Base-by-base conservation (phyloP, 2,888 invertebrate genomes). In the Hypena proboscidalis region DNA sequence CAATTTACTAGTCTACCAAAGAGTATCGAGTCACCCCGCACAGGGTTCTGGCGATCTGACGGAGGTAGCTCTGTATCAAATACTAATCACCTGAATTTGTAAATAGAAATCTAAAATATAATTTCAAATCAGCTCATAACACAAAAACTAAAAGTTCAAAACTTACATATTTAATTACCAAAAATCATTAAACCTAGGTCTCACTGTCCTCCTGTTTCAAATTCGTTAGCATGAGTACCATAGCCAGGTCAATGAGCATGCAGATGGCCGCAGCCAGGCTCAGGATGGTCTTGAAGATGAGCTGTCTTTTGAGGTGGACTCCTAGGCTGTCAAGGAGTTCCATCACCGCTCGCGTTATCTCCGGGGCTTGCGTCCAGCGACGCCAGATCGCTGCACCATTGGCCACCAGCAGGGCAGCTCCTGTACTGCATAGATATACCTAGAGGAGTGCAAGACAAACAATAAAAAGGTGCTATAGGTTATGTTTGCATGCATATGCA, bases 321-420 rank as follows among this genome's bases (percentile, higher is more conserved):
- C 85, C 87, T 7, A 85, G 36, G 0, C 73, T 58, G 4, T 53
- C 45, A 3, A 86, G 70, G 1, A 86, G 60, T 10, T 87, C 85
- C 0, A 80, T 80, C 6, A 87, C 68, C 0, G 75, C 78, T 0
- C 55, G 69, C 0, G 83, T 85, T 7, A 85, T 32, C 4, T 81
- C 67, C 0, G 67, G 73, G 0, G 81, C 71, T 0, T 15, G 19
- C 0, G 47, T 56, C 87, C 87, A 88, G 0, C 76, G 71, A 1
- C 52, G 61, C 70, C 67, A 80, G 2, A 87, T 69, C 0, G 63
- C 65, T 0, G 56, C 68, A 0, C 81, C 74, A 38, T 88, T 88
- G 1, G 80, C 14, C 0, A 71, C 58, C 11, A 87, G 51, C 0
- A 83, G 25, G 0, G 69, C 49, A 0, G 70, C 59, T 0, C 86